These are phyloP conservation scores for Calameuta pallipes DNA, from an alignment of 2,888 invertebrate genomes.

Conservation along the genomic window DNA sequence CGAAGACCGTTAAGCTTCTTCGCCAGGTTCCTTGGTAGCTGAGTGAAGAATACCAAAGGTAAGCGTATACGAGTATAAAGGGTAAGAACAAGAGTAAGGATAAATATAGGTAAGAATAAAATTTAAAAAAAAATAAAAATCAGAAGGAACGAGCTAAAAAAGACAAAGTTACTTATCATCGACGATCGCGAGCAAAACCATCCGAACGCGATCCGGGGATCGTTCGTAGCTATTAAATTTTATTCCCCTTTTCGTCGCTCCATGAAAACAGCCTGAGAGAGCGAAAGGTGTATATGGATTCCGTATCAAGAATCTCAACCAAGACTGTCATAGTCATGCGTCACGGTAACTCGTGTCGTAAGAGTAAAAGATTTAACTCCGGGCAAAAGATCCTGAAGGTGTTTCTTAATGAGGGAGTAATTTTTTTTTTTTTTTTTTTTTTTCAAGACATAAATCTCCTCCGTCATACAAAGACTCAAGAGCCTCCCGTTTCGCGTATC, in stretches of 20 bases:
- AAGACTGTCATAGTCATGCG: not conserved
- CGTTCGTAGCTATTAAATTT: not conserved
- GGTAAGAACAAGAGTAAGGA: not conserved
- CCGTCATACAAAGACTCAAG: not conserved
- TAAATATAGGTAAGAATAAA: not conserved
- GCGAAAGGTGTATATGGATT: not conserved
- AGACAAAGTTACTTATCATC: not conserved
- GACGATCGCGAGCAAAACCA: not conserved
- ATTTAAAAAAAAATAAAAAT: not conserved
- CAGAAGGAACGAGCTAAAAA: not conserved
- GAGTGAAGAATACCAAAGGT: not conserved
- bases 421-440: not conserved
- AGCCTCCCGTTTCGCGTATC: not conserved
- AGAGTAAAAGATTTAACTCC: not conserved
- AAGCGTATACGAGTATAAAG: not conserved
- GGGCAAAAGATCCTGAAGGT: not conserved
- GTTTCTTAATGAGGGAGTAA: not conserved
- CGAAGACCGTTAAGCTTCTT: conserved; percentile 15
- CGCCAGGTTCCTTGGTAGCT: not conserved
- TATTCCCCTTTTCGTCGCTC: not conserved
- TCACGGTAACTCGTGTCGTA: not conserved
- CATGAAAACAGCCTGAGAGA: not conserved
- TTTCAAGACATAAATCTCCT: not conserved
- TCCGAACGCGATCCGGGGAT: not conserved
- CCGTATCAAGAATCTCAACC: not conserved